Evolutionary conservation across 2,113 vertebrate species (phyloP), one percentile per base, ranked within the genome.

Genomic region (Mobula hypostoma): DNA sequence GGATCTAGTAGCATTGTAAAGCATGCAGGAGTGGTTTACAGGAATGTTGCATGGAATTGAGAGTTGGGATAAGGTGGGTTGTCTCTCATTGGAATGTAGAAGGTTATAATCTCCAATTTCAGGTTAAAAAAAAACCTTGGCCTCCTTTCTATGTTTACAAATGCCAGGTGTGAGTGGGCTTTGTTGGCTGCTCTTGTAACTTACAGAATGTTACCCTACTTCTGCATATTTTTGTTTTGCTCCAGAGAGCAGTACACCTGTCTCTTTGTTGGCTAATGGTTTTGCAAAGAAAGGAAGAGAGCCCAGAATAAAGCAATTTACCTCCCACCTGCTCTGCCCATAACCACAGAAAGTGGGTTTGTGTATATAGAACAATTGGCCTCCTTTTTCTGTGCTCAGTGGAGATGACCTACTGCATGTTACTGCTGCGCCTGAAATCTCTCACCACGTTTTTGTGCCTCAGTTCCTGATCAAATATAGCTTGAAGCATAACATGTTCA

Each of bases 181-280:
- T 76, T 93, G 36, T 74, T 76, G 24, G 68, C 66, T 36, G 15
- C 40, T 0, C 70, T 27, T 7, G 21, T 40, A 93, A 93, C 68
- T 6, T 21, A 7, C 72, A 70, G 68, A 29, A 36, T 48, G 90
- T 32, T 14, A 19, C 32, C 68, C 19, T 32, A 36, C 68, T 88
- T 48, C 68, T 93, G 90, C 74, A 27, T n/a, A 32, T 56, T 40
- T 32, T 32, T 14, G 32, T 63, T 32, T 19, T 63, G n/a, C n/a
- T 19, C n/a, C 85, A 63, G 61, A 32, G 32, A 93, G 70, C 15
- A 74, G 70, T 11, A 93, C 91, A 93, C 91, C 91, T 93, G 91
- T 14, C 68, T 74, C 91, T 48, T 14, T 70, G 72, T 74, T 93
- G 72, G 72, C 40, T 93, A 70, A 93, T 74, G 19, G 40, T 74